Evolutionary conservation across 1,140 invertebrate genomes (phyloP), one percentile per base, ranked within the genome.

Genomic region (Drosophila repleta): DNA sequence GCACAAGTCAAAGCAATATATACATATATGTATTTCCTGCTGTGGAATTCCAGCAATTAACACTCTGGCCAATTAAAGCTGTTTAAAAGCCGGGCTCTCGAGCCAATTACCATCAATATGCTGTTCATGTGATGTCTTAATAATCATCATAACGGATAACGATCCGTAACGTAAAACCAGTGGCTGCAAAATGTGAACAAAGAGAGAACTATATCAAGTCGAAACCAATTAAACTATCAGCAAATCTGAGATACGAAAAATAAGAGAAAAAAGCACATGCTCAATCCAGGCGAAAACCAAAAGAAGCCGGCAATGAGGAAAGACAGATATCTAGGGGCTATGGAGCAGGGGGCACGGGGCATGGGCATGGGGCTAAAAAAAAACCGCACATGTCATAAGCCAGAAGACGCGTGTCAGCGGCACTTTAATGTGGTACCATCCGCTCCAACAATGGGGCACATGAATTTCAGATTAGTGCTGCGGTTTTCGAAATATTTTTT

Each of bases 191-290:
- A 63, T 35, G 57, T 11, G 20, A 65, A 52, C 37, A 49, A 60
- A 67, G 45, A 32, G 17, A 52, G 11, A n/a, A n/a, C 37, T 49
- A 70, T 71, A 80, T 79, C 64, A 62, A 77, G 68, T 85, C 77
- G 52, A 71, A 79, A 71, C 73, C 81, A 84, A 84, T 84, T 84
- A 84, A 84, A 84, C 69, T 87, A 84, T 87, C 81, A 84, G 82
- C 65, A 69, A 72, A 84, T 84, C 82, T 81, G 58, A 87, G 62
- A 80, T 17, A 72, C 72, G 63, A 49, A 69, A 60, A 63, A 4
- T 24, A 24, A n/a, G 45, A 11, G 11, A 35, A 35, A 65, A 46
- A 39, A 72, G 72, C 72, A 80, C 80, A 84, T 76, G 81, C 57
- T 68, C 64, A 58, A 56, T 46, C 67, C 67, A 58, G 63, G 53